These are phyloP conservation scores for Trisateles emortualis DNA, from an alignment of 2,888 invertebrate species.

Conservation along the genomic window DNA sequence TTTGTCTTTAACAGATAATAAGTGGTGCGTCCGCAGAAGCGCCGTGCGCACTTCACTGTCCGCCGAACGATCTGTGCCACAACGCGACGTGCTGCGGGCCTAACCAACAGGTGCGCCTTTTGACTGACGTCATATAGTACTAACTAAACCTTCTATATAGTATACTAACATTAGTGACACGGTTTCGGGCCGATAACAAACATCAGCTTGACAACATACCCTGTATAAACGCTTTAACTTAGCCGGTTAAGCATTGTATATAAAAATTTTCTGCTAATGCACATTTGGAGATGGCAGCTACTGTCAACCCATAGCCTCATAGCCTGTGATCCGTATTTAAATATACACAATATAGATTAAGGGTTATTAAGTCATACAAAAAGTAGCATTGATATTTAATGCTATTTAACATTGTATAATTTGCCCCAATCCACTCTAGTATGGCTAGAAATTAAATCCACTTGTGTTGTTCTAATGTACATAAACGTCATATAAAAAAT, in stretches of 20 bases:
- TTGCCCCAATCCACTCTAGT: slow-evolving; percentile 3
- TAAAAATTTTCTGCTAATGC: slow-evolving; percentile 1
- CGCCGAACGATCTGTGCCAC: slow-evolving; percentile 94
- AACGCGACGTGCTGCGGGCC: slow-evolving; percentile 96
- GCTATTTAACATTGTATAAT: slow-evolving; percentile 8
- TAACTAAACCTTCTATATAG: slow-evolving; percentile 22
- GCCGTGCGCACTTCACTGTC: slow-evolving; percentile 95
- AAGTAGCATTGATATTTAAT: slow-evolving; percentile 1
- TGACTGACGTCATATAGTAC: slow-evolving; percentile 42
- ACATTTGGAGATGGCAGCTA: not conserved
- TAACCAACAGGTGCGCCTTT: slow-evolving; percentile 89
- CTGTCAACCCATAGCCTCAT: slow-evolving; percentile 1
- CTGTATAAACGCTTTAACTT: slow-evolving; percentile 11
- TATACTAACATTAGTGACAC: slow-evolving; percentile 9
- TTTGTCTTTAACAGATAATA: slow-evolving; percentile 53
- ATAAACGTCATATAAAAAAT: slow-evolving; percentile 5
- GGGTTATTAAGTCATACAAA: not conserved
- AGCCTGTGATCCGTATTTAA: not conserved
- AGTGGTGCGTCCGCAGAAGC: slow-evolving; percentile 84
- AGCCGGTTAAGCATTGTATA: slow-evolving; percentile 12
- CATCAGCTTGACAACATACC: slow-evolving; percentile 1
- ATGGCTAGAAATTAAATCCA: slow-evolving; percentile 7
- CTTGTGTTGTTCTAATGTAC: slow-evolving; percentile 9
- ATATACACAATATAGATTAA: not conserved
- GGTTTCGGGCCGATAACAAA: slow-evolving; percentile 6